A percentile compares a stretch with the other conserved stretches of the same genome.
These are phyloP conservation scores for Lysandra bellargus DNA, from an alignment of 2,888 invertebrate genomes.

Conservation along the genomic window DNA sequence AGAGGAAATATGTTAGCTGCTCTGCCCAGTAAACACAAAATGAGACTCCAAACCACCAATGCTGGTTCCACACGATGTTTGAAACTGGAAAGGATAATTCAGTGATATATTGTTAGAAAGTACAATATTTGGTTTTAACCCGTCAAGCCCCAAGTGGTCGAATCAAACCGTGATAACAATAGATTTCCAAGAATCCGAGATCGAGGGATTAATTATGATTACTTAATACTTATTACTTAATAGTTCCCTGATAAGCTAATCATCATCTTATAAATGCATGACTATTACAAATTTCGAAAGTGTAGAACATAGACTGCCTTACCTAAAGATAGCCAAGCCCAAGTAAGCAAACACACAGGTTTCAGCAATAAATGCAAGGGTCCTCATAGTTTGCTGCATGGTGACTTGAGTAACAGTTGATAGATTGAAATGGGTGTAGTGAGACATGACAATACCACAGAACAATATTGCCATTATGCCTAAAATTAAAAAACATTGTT, in stretches of 20 bases:
- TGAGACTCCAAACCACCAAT: constrained; percentile 96
- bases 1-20: constrained; percentile 98
- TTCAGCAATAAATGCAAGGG: constrained; percentile 98
- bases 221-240: no score
- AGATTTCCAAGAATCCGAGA: no score
- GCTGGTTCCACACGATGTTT: constrained; percentile 95
- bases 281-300: neutral
- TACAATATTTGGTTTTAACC: neutral
- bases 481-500: constrained; percentile 56
- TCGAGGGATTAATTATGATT: no score
- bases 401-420: constrained; percentile 99
- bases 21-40: constrained; percentile 94
- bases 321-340: constrained; percentile 90
- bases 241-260: no score
- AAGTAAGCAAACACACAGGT: constrained; percentile 99
- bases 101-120: neutral
- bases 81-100: constrained; percentile 84
- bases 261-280: no score
- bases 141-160: no score
- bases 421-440: constrained; percentile 98
- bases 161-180: no score
- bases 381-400: constrained; percentile 99
- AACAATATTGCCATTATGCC: constrained; percentile 99
- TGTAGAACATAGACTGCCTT: constrained; percentile 33
- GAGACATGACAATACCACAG: constrained; percentile 99